These are phyloP conservation scores for Malthinus flaveolus DNA, from an alignment of 2,888 invertebrate species.

Conservation along the genomic window DNA sequence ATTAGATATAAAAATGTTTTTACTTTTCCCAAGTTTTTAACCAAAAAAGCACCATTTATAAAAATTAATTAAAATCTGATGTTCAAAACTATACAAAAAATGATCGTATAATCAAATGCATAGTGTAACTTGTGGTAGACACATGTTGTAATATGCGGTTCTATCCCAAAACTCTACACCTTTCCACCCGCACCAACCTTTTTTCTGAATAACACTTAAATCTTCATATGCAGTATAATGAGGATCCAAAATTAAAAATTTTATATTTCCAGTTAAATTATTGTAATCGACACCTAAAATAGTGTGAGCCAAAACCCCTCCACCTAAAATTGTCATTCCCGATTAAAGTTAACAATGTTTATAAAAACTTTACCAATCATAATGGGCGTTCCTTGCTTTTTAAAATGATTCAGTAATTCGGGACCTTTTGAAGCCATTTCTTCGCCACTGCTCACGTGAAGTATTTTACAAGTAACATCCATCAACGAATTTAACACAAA, in stretches of 20 bases:
- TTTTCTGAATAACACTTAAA: conserved; percentile 68
- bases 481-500: conserved; percentile 85
- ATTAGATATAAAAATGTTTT: no score
- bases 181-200: conserved; percentile 99
- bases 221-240: conserved; percentile 94
- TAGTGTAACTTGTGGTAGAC: conserved; percentile 78
- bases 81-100: not conserved
- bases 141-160: conserved; percentile 94
- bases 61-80: not conserved
- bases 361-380: conserved; percentile 83
- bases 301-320: conserved; percentile 96
- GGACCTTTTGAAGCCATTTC: conserved; percentile 80
- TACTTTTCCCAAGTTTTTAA: no score
- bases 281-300: conserved; percentile 93
- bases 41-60: no score
- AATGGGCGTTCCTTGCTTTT: conserved; percentile 90
- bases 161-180: conserved; percentile 92
- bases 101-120: conserved; percentile 47
- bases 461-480: conserved; percentile 76
- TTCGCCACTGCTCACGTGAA: conserved; percentile 82
- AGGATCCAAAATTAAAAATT: conserved; percentile 96
- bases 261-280: conserved; percentile 74
- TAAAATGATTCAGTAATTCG: conserved; percentile 88
- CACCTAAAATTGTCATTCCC: conserved; percentile 64
- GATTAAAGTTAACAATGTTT: not conserved